Evolutionary conservation across 2,797 vertebrate species (phyloP).

Genomic region (Molossus alvarezi): DNA sequence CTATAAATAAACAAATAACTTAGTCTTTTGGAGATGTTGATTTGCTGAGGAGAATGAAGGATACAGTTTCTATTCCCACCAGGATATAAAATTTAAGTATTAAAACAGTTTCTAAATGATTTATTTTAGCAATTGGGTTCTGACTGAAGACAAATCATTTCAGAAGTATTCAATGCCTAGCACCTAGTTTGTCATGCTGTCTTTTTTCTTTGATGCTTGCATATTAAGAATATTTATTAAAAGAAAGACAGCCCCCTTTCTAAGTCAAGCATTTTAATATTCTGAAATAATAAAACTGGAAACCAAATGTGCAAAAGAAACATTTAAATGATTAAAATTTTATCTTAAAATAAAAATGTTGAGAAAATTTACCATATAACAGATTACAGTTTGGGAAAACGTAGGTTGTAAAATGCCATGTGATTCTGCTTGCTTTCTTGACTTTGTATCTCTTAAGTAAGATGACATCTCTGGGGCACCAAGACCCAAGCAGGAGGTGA

Average conservation of each 20-base stretch:
- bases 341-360: conserved; percentile 65
- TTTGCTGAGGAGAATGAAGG: conserved; percentile 43
- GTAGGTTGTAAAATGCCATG: neutral
- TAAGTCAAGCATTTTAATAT: conserved; percentile 66
- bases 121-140: conserved; percentile 66
- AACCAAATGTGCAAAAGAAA: conserved; percentile 45
- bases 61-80: neutral
- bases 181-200: conserved; percentile 23
- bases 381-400: neutral
- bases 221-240: conserved; percentile 58
- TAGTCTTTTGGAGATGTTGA: conserved; percentile 8
- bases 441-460: neutral
- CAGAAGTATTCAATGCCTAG: conserved; percentile 47
- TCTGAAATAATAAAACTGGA: conserved; percentile 12
- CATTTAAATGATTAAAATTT: conserved; percentile 12
- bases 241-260: conserved; percentile 58
- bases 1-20: conserved; percentile 57
- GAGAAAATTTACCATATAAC: neutral
- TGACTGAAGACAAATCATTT: conserved; percentile 74
- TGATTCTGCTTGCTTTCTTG: conserved; percentile 39
- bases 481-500: neutral
- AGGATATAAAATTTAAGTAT: neutral
- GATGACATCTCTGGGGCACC: neutral
- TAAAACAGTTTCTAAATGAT: conserved; percentile 65
- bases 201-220: conserved; percentile 62